Evolutionary conservation across 1,140 invertebrate genomes (phyloP).

Genomic region (Lepidurus couesii): DNA sequence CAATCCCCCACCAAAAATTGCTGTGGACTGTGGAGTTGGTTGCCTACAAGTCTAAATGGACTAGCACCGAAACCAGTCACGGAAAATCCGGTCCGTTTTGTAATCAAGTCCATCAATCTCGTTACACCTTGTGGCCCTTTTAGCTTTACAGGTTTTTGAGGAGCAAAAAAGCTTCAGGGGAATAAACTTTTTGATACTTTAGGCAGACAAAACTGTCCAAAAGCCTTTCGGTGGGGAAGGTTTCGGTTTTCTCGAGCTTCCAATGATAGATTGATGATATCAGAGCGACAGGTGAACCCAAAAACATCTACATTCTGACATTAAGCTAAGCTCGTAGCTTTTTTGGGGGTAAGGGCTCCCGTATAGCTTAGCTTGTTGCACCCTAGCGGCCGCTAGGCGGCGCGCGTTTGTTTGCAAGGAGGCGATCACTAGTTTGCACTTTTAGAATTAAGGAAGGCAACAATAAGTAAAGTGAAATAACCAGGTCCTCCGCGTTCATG

Average conservation of each 20-base stretch:
- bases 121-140: background rate
- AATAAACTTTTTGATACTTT: background rate
- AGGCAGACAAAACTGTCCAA: background rate
- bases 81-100: conserved; percentile 18
- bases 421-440: too few relatives aligned
- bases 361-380: too few relatives aligned
- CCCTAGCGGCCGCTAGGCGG: too few relatives aligned
- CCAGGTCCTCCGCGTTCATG: too few relatives aligned
- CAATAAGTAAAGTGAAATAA: too few relatives aligned
- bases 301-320: background rate
- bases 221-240: background rate
- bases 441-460: too few relatives aligned
- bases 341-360: too few relatives aligned
- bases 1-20: background rate
- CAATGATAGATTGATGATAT: background rate
- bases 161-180: background rate
- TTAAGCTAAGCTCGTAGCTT: too few relatives aligned
- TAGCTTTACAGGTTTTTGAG: background rate
- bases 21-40: background rate
- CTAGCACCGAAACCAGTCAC: background rate
- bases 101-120: conserved; percentile 22
- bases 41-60: background rate
- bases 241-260: background rate
- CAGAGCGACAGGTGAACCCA: background rate
- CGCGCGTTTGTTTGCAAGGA: too few relatives aligned